These are phyloP conservation scores for Drosophila pruinosa DNA, from an alignment of 1,140 invertebrate species.

Conservation along the genomic window DNA sequence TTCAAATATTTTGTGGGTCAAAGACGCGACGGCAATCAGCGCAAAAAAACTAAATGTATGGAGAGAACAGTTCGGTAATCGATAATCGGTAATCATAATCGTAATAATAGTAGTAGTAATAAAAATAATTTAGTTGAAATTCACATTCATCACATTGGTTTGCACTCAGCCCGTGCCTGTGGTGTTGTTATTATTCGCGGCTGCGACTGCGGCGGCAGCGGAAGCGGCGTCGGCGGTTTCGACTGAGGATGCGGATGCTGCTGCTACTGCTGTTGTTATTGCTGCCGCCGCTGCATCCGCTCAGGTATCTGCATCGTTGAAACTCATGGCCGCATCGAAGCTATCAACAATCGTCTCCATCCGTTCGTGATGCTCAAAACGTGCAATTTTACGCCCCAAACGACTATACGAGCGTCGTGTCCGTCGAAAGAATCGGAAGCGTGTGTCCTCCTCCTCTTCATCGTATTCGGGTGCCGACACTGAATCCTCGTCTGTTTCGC, in stretches of 20 bases:
- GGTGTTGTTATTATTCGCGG: slow-evolving; percentile 27
- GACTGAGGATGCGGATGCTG: background rate
- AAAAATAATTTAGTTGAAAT: slow-evolving; percentile 81
- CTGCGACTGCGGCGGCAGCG: background rate
- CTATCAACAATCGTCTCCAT: slow-evolving; percentile 79
- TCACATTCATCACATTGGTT: slow-evolving; percentile 80
- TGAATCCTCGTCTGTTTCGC: slow-evolving; percentile 78
- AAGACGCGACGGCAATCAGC: slow-evolving; percentile 57
- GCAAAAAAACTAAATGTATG: slow-evolving; percentile 73
- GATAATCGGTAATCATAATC: slow-evolving; percentile 74
- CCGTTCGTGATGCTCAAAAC: slow-evolving; percentile 75
- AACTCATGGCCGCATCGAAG: slow-evolving; percentile 78
- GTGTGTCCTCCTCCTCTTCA: slow-evolving; percentile 72
- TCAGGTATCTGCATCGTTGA: slow-evolving; percentile 78
- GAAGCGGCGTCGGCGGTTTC: background rate
- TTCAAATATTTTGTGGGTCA: background rate
- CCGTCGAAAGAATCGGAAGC: slow-evolving; percentile 61
- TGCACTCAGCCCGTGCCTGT: slow-evolving; percentile 46
- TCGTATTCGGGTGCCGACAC: slow-evolving; percentile 79
- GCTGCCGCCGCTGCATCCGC: slow-evolving; percentile 11
- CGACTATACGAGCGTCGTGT: slow-evolving; percentile 49
- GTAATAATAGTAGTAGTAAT: slow-evolving; percentile 80
- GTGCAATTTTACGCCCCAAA: slow-evolving; percentile 62
- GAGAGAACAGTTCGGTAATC: slow-evolving; percentile 68
- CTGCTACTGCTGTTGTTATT: slow-evolving; percentile 3